phyloP scores from a whole-genome alignment of 1,140 invertebrate genomes.

The Scaptomyza graminum region DNA sequence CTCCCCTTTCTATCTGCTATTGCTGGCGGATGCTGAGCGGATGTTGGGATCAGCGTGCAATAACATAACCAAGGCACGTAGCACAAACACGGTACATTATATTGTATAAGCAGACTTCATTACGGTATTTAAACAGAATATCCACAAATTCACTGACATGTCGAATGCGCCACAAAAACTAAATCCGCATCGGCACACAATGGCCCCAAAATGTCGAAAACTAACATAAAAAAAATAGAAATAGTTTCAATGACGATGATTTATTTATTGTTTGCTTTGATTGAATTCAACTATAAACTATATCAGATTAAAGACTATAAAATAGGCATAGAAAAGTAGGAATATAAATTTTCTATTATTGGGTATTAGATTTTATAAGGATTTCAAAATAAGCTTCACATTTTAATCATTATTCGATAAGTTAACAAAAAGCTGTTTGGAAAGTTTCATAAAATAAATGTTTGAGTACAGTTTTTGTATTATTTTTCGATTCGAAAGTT shows the following conservation, averaged over 20 bases:
- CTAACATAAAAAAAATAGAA: neutral
- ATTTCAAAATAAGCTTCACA: too few species aligned
- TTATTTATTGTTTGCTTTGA: neutral
- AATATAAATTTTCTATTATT: neutral
- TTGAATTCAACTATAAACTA: too few species aligned
- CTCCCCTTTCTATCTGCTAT: neutral
- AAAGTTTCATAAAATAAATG: too few species aligned
- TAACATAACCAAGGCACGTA: slow-evolving; percentile 83
- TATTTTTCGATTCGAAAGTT: slow-evolving; percentile 24
- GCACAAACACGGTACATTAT: slow-evolving; percentile 83
- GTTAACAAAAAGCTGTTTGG: too few species aligned
- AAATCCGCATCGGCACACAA: slow-evolving; percentile 27
- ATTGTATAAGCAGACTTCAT: slow-evolving; percentile 84
- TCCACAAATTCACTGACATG: slow-evolving; percentile 81
- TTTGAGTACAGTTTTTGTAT: neutral
- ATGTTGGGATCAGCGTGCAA: slow-evolving; percentile 73
- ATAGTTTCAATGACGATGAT: neutral
- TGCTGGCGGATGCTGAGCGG: slow-evolving; percentile 51
- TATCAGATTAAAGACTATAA: too few species aligned
- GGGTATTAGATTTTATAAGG: too few species aligned
- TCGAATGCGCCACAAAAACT: slow-evolving; percentile 46
- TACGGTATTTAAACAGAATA: slow-evolving; percentile 83
- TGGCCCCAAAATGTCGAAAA: slow-evolving; percentile 26
- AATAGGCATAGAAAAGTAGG: too few species aligned
- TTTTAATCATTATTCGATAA: too few species aligned